Percentiles rank a stretch among this genome's conserved stretches.
These are phyloP conservation scores for Ormyrus pomaceus DNA, from an alignment of 2,888 invertebrate species.

Conservation along the genomic window DNA sequence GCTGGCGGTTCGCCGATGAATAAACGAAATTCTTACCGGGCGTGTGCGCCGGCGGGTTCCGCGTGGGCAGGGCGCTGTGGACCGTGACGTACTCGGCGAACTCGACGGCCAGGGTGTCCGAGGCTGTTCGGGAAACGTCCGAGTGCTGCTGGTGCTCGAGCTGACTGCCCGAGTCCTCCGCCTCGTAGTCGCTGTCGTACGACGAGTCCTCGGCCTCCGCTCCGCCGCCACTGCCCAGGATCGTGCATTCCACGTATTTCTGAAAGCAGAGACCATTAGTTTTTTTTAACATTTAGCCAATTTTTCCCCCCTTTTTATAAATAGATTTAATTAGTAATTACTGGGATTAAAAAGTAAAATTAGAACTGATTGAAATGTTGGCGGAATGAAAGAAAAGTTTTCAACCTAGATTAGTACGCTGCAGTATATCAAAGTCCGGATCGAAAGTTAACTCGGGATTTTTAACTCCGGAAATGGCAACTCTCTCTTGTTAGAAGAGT, in stretches of 20 bases:
- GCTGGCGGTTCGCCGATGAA: neutral
- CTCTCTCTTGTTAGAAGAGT: too few species aligned
- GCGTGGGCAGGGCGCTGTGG: slow-evolving; percentile 60
- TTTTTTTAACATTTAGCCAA: too few species aligned
- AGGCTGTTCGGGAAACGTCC: slow-evolving; percentile 88
- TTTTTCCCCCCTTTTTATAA: too few species aligned
- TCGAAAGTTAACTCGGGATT: too few species aligned
- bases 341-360: too few species aligned
- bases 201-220: slow-evolving; percentile 88
- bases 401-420: neutral
- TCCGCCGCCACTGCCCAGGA: slow-evolving; percentile 64
- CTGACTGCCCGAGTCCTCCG: slow-evolving; percentile 79
- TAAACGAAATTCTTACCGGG: slow-evolving; percentile 62
- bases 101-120: slow-evolving; percentile 90
- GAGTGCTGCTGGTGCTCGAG: slow-evolving; percentile 79
- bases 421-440: neutral
- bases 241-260: slow-evolving; percentile 55
- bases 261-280: neutral
- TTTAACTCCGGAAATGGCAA: too few species aligned
- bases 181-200: slow-evolving; percentile 81
- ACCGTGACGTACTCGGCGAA: slow-evolving; percentile 89
- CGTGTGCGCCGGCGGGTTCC: slow-evolving; percentile 62
- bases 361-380: too few species aligned
- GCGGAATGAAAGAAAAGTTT: neutral
- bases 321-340: too few species aligned